Evolutionary conservation across 2,888 invertebrate species (phyloP), one percentile per base, ranked within the genome.

Genomic region (Agelastica alni): DNA sequence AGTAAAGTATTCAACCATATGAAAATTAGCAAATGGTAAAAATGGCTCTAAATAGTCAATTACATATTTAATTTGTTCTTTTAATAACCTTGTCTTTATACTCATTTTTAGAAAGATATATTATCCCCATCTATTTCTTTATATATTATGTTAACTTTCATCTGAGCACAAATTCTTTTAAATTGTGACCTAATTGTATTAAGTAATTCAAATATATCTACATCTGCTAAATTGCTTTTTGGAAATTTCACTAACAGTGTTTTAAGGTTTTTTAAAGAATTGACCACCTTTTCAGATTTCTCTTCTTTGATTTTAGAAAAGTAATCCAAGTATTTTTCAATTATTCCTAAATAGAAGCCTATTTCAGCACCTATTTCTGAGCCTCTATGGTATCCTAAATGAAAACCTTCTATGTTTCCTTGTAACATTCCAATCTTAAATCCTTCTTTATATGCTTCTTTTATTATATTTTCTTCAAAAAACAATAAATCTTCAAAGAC

Each of bases 321-420:
- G 34, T 37, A 53, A 22, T 56, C 47, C 13, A 61, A 56, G 31
- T 64, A 54, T 9, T 81, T 77, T 49, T 82, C 78, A 1, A 85
- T 75, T 37, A 83, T 78, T 2, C 87, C 88, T 42, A 82, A 78
- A 68, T 89, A 91, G 70, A 83, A 85, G 4, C 92, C 93, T 69
- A 93, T 75, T 76, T 91, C 90, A 37, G 85, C 82, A 2, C 91
- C 91, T 12, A 92, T 70, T 70, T 88, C 84, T 45, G 86, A 83
- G 6, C 90, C 91, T 74, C 86, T 83, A 59, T 90, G 88, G 71
- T 89, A 90, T 1, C 93, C 93, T 56, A 87, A 77, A 72, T 88
- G 88, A 70, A 81, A 88, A 1, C 85, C 89, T 70, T 87, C 85
- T 12, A 83, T 70, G 65, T 84, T 86, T 2, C 86, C 88, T 65